These are phyloP conservation scores for Bedellia somnulentella DNA, from an alignment of 2,888 invertebrate genomes.

Conservation along the genomic window DNA sequence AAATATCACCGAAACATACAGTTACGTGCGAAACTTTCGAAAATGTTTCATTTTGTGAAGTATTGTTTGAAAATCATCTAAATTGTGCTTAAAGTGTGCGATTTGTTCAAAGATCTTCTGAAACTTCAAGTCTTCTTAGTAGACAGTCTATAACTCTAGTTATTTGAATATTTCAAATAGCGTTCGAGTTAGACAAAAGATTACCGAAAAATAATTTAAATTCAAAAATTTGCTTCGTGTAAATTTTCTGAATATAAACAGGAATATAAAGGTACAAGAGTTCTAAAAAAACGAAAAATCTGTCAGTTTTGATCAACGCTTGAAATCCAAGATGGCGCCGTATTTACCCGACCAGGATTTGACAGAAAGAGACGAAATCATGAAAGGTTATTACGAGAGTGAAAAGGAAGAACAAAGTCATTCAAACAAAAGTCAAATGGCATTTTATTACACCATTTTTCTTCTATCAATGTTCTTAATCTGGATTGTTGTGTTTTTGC, in stretches of 20 bases:
- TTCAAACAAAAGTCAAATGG: constrained; percentile 18
- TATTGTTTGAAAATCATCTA: no score
- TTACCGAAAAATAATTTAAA: no score
- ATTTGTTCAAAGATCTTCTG: no score
- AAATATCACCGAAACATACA: no score
- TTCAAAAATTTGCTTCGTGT: background rate
- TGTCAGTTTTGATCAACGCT: background rate
- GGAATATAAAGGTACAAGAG: no score
- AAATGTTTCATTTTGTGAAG: no score
- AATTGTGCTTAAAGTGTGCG: no score
- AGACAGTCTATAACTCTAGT: constrained; percentile 3
- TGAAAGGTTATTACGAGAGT: constrained; percentile 10
- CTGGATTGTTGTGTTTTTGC: constrained; percentile 39
- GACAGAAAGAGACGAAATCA: constrained; percentile 5
- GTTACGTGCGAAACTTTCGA: no score
- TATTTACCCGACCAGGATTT: constrained; percentile 24
- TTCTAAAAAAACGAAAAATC: no score
- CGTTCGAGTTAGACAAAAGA: constrained; percentile 1
- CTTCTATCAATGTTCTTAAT: constrained; percentile 28
- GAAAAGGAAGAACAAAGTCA: constrained; percentile 11
- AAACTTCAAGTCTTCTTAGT: no score
- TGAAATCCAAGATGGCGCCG: constrained; percentile 29
- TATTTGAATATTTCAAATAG: constrained; percentile 7
- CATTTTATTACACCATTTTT: constrained; percentile 38
- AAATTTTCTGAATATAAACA: no score